phyloP scores from a whole-genome alignment of 2,888 invertebrate genomes.

The Beris chalybata region DNA sequence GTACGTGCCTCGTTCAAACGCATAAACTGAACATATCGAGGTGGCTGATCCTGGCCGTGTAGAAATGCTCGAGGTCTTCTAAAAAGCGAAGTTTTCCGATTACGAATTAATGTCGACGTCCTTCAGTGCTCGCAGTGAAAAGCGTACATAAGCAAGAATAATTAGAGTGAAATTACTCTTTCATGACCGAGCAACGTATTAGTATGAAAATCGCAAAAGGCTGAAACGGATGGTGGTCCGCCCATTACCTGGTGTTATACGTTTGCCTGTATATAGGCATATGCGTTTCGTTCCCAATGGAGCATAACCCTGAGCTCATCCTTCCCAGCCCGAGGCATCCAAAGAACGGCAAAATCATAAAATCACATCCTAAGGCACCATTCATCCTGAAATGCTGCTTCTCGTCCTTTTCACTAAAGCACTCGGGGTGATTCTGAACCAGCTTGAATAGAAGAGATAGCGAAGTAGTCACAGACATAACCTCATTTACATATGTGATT shows the following conservation, averaged over 20 bases:
- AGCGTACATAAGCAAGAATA: no score
- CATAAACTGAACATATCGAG: no score
- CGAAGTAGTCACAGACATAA: no score
- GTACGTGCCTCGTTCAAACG: neutral
- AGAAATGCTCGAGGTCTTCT: no score
- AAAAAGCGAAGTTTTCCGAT: no score
- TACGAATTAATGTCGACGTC: no score
- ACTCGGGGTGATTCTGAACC: no score
- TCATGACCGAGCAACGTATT: slow-evolving; percentile 16
- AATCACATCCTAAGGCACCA: slow-evolving; percentile 10
- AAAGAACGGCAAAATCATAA: slow-evolving; percentile 13
- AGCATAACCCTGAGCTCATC: neutral
- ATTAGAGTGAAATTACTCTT: slow-evolving; percentile 27
- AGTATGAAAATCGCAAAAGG: neutral
- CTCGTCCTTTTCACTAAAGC: neutral
- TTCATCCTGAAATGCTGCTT: neutral
- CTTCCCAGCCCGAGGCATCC: neutral
- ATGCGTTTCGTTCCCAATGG: neutral
- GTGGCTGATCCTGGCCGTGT: no score
- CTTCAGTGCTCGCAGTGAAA: no score
- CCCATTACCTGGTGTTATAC: no score
- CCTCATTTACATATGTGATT: slow-evolving; percentile 32
- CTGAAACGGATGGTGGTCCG: slow-evolving; percentile 11
- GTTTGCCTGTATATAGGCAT: no score
- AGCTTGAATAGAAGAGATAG: no score